phyloP scores from a whole-genome alignment of 2,797 vertebrate species.

The Falco peregrinus region DNA sequence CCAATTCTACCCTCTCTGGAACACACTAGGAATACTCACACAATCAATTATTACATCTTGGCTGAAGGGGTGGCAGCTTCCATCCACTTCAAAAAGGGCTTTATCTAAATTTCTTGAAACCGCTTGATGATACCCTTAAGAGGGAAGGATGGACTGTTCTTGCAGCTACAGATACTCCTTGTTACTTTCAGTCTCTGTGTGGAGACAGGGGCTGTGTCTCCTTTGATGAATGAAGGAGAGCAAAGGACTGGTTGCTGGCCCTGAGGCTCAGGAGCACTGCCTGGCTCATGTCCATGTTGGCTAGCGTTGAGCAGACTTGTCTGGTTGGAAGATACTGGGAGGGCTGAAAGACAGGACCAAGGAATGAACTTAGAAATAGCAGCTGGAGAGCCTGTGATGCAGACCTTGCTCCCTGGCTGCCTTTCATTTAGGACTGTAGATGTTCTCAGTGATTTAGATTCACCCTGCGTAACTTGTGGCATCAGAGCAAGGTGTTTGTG shows the following conservation, averaged over 20 bases:
- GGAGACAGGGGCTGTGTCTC: not conserved
- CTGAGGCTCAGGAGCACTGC: not conserved
- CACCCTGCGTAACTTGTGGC: not conserved
- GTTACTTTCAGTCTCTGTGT: not conserved
- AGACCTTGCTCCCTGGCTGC: not conserved
- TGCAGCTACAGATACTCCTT: not conserved
- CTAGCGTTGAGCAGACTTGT: not conserved
- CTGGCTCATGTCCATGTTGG: not conserved
- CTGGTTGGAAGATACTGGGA: not conserved
- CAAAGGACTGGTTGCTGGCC: not conserved
- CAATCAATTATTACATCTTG: not conserved
- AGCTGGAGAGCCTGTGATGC: rapidly evolving
- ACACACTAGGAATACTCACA: not conserved
- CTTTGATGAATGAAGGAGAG: not conserved
- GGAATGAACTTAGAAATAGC: not conserved
- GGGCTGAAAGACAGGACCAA: not conserved
- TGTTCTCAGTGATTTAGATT: not conserved
- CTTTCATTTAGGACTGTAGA: not conserved
- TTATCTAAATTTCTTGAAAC: not conserved
- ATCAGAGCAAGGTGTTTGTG: not conserved
- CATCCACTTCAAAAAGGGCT: not conserved
- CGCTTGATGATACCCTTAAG: not conserved
- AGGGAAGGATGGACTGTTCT: not conserved
- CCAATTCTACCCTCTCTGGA: not conserved
- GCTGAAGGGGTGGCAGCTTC: not conserved